Evolutionary conservation across 2,797 vertebrate species (phyloP).

Genomic region (Scyliorhinus canicula): DNA sequence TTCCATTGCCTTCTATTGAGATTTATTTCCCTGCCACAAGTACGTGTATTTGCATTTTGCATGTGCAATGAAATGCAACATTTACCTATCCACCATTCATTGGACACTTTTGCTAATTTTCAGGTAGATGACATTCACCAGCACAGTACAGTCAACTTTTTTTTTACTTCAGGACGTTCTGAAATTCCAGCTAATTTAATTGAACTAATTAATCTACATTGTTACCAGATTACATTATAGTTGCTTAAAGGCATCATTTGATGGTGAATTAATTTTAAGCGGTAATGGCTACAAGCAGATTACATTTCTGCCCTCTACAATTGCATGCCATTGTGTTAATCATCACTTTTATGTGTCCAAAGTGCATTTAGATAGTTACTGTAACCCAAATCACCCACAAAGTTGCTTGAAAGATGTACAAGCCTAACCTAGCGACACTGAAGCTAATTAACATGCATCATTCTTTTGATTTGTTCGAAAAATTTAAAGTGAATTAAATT

Average conservation of each 20-base stretch:
- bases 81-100: neutral
- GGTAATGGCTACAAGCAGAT: neutral
- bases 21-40: neutral
- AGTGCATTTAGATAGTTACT: neutral
- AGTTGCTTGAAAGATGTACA: neutral
- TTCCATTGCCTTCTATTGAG: neutral
- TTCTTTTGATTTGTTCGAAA: neutral
- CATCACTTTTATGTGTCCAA: neutral
- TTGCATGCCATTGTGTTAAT: neutral
- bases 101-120: neutral
- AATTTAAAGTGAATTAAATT: neutral
- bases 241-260: constrained; percentile 14
- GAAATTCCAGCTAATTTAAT: neutral
- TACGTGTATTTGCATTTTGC: neutral
- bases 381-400: too few relatives aligned
- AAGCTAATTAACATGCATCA: neutral
- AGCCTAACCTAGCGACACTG: neutral
- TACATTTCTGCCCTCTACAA: neutral
- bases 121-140: neutral
- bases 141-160: neutral
- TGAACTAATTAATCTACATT: neutral
- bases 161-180: neutral
- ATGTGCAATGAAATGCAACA: neutral
- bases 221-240: neutral
- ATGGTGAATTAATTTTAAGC: neutral